phyloP scores from a whole-genome alignment of 2,113 vertebrate species.

The Elaphurus davidianus region DNA sequence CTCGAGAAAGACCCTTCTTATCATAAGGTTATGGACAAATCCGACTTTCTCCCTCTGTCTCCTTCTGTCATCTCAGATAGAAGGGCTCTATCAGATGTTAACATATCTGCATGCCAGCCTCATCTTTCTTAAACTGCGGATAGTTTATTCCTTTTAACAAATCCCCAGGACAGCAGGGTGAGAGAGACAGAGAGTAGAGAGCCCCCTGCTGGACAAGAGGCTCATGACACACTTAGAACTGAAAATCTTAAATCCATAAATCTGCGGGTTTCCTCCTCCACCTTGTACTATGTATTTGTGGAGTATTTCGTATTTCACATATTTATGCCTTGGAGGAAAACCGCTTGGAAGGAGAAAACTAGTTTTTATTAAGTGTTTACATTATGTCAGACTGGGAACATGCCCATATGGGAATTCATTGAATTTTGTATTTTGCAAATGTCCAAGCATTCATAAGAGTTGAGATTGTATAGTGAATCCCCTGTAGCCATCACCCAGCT shows the following conservation, averaged over 20 bases:
- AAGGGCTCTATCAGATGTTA: not conserved
- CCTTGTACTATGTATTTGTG: not conserved
- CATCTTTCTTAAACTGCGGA: not conserved
- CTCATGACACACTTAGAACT: not conserved
- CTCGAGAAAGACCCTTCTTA: not conserved
- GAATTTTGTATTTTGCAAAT: not conserved
- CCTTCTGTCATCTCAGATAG: not conserved
- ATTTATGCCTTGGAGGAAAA: not conserved
- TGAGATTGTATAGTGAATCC: not conserved
- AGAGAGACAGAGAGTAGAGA: not conserved
- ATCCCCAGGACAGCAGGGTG: not conserved
- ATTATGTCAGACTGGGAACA: not conserved
- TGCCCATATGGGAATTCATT: not conserved
- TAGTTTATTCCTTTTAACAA: not conserved
- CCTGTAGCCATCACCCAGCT: not conserved
- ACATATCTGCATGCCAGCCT: not conserved
- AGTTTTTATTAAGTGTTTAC: not conserved
- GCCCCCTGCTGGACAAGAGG: conserved; percentile 26
- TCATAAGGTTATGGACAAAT: not conserved
- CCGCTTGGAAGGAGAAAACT: not conserved
- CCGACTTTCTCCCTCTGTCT: not conserved
- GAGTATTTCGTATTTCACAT: not conserved
- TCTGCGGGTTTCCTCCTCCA: not conserved
- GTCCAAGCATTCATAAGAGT: not conserved
- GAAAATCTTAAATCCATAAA: not conserved